These are phyloP conservation scores for Crotalus viridis DNA, from an alignment of 2,113 vertebrate species.

Conservation along the genomic window DNA sequence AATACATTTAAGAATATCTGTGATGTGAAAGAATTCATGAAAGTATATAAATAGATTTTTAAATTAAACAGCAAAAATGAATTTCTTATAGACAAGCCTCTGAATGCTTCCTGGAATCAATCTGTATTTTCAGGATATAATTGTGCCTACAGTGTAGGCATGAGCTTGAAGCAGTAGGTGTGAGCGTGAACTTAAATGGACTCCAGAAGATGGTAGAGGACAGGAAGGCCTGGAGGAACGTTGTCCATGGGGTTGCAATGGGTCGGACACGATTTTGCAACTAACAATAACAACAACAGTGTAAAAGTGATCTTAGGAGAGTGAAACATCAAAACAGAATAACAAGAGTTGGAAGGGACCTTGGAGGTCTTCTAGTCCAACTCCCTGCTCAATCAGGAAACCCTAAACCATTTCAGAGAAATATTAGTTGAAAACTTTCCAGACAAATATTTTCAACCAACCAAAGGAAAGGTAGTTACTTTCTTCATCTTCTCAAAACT, in stretches of 20 bases:
- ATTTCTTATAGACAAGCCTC: not conserved
- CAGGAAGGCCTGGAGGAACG: too few species aligned
- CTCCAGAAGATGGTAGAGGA: too few species aligned
- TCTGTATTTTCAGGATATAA: not conserved
- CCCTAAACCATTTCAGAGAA: not conserved
- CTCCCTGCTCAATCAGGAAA: not conserved
- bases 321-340: not conserved
- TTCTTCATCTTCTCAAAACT: not conserved
- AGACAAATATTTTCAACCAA: not conserved
- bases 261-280: too few species aligned
- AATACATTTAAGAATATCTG: not conserved
- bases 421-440: not conserved
- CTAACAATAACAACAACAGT: too few species aligned
- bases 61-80: not conserved
- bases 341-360: not conserved
- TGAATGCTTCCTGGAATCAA: not conserved
- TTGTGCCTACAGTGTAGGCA: too few species aligned
- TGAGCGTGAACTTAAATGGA: too few species aligned
- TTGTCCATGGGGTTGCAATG: too few species aligned
- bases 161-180: too few species aligned
- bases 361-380: not conserved
- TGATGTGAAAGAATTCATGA: not conserved
- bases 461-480: too few species aligned
- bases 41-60: not conserved
- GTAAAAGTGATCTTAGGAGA: not conserved